phyloP scores from a whole-genome alignment of 2,888 invertebrate genomes.

The Cecidostiba fungosa region DNA sequence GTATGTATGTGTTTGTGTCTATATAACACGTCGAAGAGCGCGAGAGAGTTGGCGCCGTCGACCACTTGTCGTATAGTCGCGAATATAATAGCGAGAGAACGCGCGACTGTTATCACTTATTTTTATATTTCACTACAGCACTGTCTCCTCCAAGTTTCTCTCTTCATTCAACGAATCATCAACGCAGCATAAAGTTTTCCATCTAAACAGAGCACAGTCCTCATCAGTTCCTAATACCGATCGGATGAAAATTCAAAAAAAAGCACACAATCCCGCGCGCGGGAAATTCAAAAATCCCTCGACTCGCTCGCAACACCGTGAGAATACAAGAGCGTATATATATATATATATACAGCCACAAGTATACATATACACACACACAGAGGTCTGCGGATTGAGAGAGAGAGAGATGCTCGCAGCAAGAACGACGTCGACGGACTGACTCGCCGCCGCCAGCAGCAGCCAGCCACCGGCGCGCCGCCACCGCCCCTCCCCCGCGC shows the following conservation, averaged over 20 bases:
- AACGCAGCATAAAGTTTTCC: neutral
- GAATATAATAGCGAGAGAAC: neutral
- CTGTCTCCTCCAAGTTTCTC: neutral
- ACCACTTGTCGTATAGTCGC: constrained; percentile 68
- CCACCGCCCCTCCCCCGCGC: constrained; percentile 66
- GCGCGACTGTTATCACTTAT: neutral
- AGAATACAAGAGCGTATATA: too few relatives aligned
- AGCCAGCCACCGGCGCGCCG: constrained; percentile 71
- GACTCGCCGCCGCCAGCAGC: constrained; percentile 70
- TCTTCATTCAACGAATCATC: neutral
- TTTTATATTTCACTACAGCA: neutral
- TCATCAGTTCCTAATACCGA: too few relatives aligned
- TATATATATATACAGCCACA: too few relatives aligned
- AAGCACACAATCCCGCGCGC: neutral
- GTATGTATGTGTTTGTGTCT: neutral
- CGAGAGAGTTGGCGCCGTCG: constrained; percentile 36
- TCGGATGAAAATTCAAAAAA: neutral
- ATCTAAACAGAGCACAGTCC: too few relatives aligned
- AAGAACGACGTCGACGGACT: constrained; percentile 77
- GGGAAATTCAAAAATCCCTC: neutral
- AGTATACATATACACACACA: too few relatives aligned
- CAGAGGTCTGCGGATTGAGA: constrained; percentile 34
- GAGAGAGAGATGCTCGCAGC: constrained; percentile 68
- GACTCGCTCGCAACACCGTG: too few relatives aligned
- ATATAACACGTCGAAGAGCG: neutral